Base-by-base conservation (phyloP, 2,797 vertebrate species). In the Poecilia picta region DNA sequence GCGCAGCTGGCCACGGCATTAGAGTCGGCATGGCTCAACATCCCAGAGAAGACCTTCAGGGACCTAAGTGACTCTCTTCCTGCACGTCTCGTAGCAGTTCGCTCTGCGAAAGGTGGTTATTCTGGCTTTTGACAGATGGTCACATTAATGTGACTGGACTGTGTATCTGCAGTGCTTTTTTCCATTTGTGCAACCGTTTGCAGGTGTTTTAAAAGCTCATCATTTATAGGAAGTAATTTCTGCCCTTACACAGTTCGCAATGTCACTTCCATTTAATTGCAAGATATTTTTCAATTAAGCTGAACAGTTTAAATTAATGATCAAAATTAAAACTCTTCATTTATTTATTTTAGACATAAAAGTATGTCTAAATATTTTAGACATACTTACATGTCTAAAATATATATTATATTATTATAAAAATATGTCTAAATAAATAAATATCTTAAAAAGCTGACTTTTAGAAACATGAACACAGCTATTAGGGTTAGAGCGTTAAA, bases 381-480 rank as follows among this genome's bases (percentile, higher is more conserved):
- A n/a, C n/a, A n/a, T n/a, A n/a, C n/a, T n/a, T n/a, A n/a, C n/a
- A n/a, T n/a, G n/a, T n/a, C n/a, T n/a, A n/a, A n/a, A n/a, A n/a
- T n/a, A n/a, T n/a, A n/a, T n/a, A n/a, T n/a, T n/a, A n/a, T n/a
- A n/a, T n/a, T n/a, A n/a, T n/a, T n/a, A n/a, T n/a, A n/a, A 8
- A 8, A 41, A 41, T 41, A 1, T 41, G 39, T 41, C 1, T 41
- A 41, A 8, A 41, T 1, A 41, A 39, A 39, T 39, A 39, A 41
- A 41, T 8, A 41, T n/a, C 45, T 81, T 79, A 59, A 73, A 23
- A 16, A 79, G 64, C 49, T 62, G 71, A 72, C 2, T 7, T 12
- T 53, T 41, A 33, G 73, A 81, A 0, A 2, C 43, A 57, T 28
- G 7, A 66, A 62, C 12, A 10, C n/a, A 57, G 23, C 2, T n/a